phyloP scores from a whole-genome alignment of 2,797 vertebrate genomes.

The Australoheros facetus region DNA sequence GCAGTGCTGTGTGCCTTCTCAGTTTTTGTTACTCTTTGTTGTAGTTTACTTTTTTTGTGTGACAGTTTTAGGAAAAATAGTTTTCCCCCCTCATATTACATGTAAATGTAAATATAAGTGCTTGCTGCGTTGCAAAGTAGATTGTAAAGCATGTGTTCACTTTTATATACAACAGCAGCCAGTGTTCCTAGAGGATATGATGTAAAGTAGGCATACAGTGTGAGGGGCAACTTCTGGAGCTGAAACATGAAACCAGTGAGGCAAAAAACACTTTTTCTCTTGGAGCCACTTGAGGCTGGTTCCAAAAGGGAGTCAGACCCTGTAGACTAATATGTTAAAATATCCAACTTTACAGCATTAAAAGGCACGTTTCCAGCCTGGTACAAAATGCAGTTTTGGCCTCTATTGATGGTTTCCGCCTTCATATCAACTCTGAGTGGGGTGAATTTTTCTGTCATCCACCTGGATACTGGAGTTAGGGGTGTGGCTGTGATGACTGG shows the following conservation, averaged over 20 bases:
- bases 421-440: neutral
- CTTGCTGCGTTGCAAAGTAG: neutral
- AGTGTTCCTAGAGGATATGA: neutral
- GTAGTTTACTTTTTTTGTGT: too few species aligned
- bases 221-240: neutral
- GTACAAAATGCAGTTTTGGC: neutral
- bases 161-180: neutral
- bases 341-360: neutral
- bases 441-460: neutral
- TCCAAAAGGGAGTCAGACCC: fast-evolving
- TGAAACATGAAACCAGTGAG: neutral
- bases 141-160: neutral
- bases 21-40: fast-evolving
- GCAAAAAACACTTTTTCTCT: neutral
- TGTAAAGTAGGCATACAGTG: neutral
- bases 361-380: neutral
- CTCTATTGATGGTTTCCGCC: neutral
- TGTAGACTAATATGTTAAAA: neutral
- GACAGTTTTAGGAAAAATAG: too few species aligned
- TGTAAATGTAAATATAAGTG: neutral
- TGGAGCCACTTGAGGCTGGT: neutral
- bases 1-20: neutral
- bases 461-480: neutral
- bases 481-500: too few species aligned
- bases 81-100: neutral